phyloP scores from a whole-genome alignment of 2,797 vertebrate genomes.

The Rhyacichthys aspro region DNA sequence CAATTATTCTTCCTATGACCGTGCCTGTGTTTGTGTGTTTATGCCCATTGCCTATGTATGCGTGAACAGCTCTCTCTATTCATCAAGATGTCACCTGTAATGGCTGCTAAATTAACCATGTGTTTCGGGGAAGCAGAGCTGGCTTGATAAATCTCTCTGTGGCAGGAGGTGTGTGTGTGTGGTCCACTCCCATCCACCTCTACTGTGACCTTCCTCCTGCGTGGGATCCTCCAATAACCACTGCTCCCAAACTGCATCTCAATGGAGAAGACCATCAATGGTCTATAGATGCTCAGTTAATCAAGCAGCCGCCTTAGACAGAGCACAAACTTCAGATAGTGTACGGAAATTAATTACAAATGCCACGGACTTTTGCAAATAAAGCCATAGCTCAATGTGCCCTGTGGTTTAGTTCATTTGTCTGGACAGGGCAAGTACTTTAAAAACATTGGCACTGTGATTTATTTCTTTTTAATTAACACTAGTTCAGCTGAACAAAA shows the following conservation, averaged over 20 bases:
- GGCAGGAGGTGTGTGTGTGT: slow-evolving; percentile 70
- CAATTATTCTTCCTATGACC: slow-evolving; percentile 71
- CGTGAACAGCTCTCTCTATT: slow-evolving; percentile 76
- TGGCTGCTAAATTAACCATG: slow-evolving; percentile 86
- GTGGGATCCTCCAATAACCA: slow-evolving; percentile 26
- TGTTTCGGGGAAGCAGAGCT: slow-evolving; percentile 74
- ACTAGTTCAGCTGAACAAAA: not conserved
- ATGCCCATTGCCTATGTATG: slow-evolving; percentile 75
- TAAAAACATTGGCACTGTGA: not conserved
- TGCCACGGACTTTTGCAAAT: slow-evolving; percentile 1
- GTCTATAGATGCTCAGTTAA: slow-evolving; percentile 15
- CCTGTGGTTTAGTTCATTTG: not conserved
- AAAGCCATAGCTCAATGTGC: not conserved
- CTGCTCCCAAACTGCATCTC: slow-evolving; percentile 9
- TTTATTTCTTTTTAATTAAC: slow-evolving; percentile 5
- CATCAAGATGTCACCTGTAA: slow-evolving; percentile 83
- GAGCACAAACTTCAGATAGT: slow-evolving; percentile 1
- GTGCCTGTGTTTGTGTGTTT: slow-evolving; percentile 65
- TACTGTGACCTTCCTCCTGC: slow-evolving; percentile 66
- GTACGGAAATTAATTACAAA: slow-evolving; percentile 4
- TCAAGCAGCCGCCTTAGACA: not conserved
- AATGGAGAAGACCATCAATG: slow-evolving; percentile 9
- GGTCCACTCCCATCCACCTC: slow-evolving; percentile 76
- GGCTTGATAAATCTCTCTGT: slow-evolving; percentile 77
- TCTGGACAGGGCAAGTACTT: not conserved